phyloP scores from a whole-genome alignment of 2,888 invertebrate species.

The Drosophila cracens region DNA sequence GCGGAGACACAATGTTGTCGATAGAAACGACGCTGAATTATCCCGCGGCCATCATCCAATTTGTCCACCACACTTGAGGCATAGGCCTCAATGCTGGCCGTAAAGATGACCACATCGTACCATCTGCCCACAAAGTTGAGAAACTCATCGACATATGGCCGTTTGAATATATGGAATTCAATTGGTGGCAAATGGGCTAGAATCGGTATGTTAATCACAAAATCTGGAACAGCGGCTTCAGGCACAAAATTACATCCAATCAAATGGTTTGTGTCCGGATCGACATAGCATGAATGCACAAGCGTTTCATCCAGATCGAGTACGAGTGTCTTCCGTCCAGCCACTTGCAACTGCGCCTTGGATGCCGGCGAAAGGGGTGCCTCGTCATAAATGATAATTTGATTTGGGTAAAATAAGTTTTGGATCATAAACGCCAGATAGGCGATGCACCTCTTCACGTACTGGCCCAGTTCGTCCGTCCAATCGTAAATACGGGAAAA shows the following conservation, averaged over 20 bases:
- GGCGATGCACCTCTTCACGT: constrained; percentile 20
- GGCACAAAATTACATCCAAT: constrained; percentile 53
- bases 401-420: not conserved
- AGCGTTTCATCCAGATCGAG: constrained; percentile 67
- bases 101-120: constrained; percentile 66
- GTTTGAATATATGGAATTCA: constrained; percentile 54
- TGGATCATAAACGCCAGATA: constrained; percentile 17
- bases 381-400: constrained; percentile 26
- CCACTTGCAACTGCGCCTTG: not conserved
- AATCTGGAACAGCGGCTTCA: constrained; percentile 46
- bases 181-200: constrained; percentile 15
- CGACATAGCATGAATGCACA: constrained; percentile 61
- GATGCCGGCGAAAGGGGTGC: constrained; percentile 31
- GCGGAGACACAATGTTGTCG: constrained; percentile 56
- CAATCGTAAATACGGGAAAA: not conserved
- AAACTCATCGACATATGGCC: constrained; percentile 61
- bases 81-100: constrained; percentile 64
- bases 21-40: constrained; percentile 57
- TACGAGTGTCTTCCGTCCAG: constrained; percentile 51
- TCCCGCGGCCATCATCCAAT: constrained; percentile 55
- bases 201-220: constrained; percentile 30
- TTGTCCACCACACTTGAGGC: constrained; percentile 54
- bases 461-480: constrained; percentile 38
- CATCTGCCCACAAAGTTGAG: constrained; percentile 53
- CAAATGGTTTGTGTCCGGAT: constrained; percentile 43